Conservation (phyloP, 2,113 vertebrate genomes). For the Burhinus bistriatus region DNA sequence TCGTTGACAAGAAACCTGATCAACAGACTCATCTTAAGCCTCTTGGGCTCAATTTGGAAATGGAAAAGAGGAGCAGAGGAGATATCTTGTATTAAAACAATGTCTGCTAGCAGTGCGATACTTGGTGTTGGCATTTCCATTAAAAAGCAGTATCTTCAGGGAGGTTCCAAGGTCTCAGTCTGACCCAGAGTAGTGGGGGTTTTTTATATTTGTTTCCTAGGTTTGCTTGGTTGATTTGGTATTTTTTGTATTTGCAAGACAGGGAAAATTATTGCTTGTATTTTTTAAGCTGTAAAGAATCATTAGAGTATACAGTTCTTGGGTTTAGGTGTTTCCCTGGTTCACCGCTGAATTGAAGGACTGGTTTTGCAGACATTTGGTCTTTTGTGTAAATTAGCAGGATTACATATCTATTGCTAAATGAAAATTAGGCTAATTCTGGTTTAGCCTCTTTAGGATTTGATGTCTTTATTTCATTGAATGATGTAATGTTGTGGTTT, state of each 20-base stretch:
- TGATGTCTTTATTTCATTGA: neutral
- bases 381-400: neutral
- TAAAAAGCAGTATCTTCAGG: slow-evolving; percentile 17
- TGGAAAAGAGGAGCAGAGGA: slow-evolving; percentile 52
- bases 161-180: neutral
- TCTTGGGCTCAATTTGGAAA: slow-evolving; percentile 72
- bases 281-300: neutral
- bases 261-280: neutral
- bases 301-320: neutral
- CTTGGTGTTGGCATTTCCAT: slow-evolving; percentile 13
- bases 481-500: neutral
- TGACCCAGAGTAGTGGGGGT: neutral
- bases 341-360: neutral
- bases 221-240: neutral
- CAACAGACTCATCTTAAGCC: slow-evolving; percentile 65
- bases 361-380: neutral
- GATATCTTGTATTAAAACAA: neutral
- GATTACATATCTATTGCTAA: neutral
- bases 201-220: neutral
- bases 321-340: neutral
- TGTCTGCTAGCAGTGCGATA: neutral
- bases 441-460: neutral
- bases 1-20: slow-evolving; percentile 67
- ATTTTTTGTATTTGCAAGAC: neutral
- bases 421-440: neutral